These are phyloP conservation scores for Phaethon lepturus DNA, from an alignment of 2,113 vertebrate genomes.

Conservation along the genomic window DNA sequence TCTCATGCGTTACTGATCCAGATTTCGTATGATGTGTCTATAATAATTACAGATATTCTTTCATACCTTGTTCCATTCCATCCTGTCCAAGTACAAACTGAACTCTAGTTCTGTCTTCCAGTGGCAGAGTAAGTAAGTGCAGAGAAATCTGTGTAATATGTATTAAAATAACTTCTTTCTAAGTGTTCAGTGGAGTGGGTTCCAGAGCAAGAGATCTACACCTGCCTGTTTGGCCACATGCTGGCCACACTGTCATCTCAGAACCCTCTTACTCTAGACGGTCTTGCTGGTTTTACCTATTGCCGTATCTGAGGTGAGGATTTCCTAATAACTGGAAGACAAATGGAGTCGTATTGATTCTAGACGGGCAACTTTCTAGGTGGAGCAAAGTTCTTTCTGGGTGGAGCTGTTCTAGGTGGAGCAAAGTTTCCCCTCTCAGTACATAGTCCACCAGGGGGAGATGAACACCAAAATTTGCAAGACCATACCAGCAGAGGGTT, in stretches of 20 bases:
- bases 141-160: not conserved
- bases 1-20: not conserved
- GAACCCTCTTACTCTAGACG: not conserved
- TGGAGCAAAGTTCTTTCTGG: not conserved
- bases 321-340: not conserved
- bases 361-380: not conserved
- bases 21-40: not conserved
- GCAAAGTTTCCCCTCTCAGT: not conserved
- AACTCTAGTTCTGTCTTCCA: not conserved
- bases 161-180: not conserved
- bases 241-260: not conserved
- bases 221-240: not conserved
- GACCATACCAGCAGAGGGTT: not conserved
- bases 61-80: not conserved
- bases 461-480: not conserved
- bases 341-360: not conserved
- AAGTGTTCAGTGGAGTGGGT: not conserved
- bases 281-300: not conserved
- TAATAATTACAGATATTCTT: not conserved
- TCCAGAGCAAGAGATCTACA: not conserved
- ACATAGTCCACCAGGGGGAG: not conserved
- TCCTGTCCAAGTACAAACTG: not conserved
- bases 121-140: not conserved
- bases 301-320: not conserved
- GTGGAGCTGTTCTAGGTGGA: not conserved